A percentile compares a stretch with the other conserved stretches of the same genome.
phyloP scores from a whole-genome alignment of 2,888 invertebrate genomes.

The Dromius quadrimaculatus region DNA sequence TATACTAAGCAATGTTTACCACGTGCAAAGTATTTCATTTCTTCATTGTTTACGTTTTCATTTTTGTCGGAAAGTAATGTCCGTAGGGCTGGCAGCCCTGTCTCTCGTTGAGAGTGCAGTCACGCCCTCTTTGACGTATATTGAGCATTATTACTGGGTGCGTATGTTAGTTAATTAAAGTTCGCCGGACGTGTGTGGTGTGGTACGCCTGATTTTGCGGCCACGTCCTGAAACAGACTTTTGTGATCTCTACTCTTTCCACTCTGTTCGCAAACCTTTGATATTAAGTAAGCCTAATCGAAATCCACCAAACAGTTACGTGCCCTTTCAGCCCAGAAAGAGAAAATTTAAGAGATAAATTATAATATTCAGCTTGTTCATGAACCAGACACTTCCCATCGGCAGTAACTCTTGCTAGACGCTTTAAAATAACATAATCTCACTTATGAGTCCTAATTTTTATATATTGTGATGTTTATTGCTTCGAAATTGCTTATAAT shows the following conservation, averaged over 20 bases:
- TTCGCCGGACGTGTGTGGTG: constrained; percentile 41
- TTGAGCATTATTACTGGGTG: constrained; percentile 47
- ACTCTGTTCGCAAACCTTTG: constrained; percentile 9
- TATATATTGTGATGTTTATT: no score
- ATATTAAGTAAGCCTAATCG: constrained; percentile 38
- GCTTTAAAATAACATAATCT: no score
- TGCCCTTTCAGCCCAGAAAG: neutral
- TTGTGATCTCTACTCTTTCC: constrained; percentile 32
- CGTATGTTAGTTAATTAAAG: constrained; percentile 47
- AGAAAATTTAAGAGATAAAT: no score
- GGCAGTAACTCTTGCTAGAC: no score
- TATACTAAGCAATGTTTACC: neutral
- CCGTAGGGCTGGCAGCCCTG: neutral
- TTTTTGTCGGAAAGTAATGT: constrained; percentile 29
- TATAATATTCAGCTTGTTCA: no score
- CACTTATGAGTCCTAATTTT: no score
- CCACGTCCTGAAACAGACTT: neutral
- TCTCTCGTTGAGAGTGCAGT: constrained; percentile 32
- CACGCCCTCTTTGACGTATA: constrained; percentile 46
- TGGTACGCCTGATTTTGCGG: constrained; percentile 18
- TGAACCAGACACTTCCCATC: no score
- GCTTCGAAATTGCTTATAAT: no score
- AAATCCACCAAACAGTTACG: constrained; percentile 1
- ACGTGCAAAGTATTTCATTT: neutral
- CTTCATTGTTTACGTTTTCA: constrained; percentile 16